Evolutionary conservation across 2,888 invertebrate genomes (phyloP), one percentile per base, ranked within the genome.

Genomic region (Drosophila emarginata): DNA sequence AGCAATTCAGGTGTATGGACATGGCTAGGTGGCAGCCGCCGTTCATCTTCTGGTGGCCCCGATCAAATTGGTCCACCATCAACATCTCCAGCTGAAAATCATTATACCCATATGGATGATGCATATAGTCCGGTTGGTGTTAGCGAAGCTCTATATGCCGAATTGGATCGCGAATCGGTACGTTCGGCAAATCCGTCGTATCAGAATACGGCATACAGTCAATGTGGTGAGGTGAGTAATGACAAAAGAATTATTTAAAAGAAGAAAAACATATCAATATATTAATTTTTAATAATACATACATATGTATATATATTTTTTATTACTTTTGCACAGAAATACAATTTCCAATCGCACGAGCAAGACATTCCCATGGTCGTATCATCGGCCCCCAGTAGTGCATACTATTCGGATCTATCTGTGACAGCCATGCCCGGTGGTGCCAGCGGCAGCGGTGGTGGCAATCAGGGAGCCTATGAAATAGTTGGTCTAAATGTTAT

Each of bases 41-140:
- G 90, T 60, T 90, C 91, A 28, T 91, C 92, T 52, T 89, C 92
- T 28, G 90, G 45, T 21, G 45, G 92, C 2, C 92, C 92, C 9
- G 92, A 93, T 77, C 93, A 93, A 85, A 91, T 93, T 37, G 93
- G 92, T 50, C 92, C 92, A 59, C 92, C 93, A 1, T 92, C 93
- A 12, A 91, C 93, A 52, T 93, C 92, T 21, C 93, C 92, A 1
- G 94, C 94, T 12, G 95, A 95, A 90, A 95, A 95, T 89, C 95
- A 95, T 89, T 95, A 95, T 89, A 95, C 95, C 5, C 94, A 94
- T 89, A 94, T 95, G 94, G 95, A 94, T 76, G 94, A 94, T 81
- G 93, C 93, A 12, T 93, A 93, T 79, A 93, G 93, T 88, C 92
- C 93, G 75, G 93, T 93, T 15, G 93, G 93, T 11, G 90, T 91